Base-by-base conservation (phyloP, 2,797 vertebrate genomes). In the Poecilia gillii region DNA sequence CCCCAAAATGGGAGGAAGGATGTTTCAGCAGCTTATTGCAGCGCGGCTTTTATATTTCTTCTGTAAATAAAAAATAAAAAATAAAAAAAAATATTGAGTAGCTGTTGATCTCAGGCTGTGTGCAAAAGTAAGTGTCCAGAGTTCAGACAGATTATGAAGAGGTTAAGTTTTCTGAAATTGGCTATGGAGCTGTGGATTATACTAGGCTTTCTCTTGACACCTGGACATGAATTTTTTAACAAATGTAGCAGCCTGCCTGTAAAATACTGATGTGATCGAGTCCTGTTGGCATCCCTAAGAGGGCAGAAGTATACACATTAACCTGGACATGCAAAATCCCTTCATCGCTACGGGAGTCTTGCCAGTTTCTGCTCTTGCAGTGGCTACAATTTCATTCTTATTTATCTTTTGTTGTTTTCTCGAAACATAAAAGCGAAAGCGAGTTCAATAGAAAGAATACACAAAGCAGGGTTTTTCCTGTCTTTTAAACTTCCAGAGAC, bases 91-190 rank as follows among this genome's bases (percentile, higher is more conserved):
- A 81, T 73, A 79, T n/a, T 77, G 83, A 91, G 84, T 73, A 76
- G 74, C 81, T 74, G 79, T 78, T 91, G 88, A 90, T 93, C 86
- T 85, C 5, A 51, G 78, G 59, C 84, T 53, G n/a, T 87, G 87
- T 90, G 90, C 87, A 85, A 90, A 87, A 73, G 73, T 25, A 66
- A 90, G 76, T 86, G 88, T 85, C 83, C 79, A 68, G 78, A 84
- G 89, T 91, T 93, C 83, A 90, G 73, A 18, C 59, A 80, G 88
- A 91, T 91, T 91, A 91, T 75, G 71, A 78, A 14, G 82, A 75
- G 84, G 89, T 92, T 93, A 91, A 92, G 79, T 85, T 76, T 81
- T 83, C 81, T 91, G 88, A 88, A 91, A 92, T 85, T 82, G 90
- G 78, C 74, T 79, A 75, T 76, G 43, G 76, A 84, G 83, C 81